phyloP scores from a whole-genome alignment of 2,113 vertebrate species.

The Centrocercus urophasianus region DNA sequence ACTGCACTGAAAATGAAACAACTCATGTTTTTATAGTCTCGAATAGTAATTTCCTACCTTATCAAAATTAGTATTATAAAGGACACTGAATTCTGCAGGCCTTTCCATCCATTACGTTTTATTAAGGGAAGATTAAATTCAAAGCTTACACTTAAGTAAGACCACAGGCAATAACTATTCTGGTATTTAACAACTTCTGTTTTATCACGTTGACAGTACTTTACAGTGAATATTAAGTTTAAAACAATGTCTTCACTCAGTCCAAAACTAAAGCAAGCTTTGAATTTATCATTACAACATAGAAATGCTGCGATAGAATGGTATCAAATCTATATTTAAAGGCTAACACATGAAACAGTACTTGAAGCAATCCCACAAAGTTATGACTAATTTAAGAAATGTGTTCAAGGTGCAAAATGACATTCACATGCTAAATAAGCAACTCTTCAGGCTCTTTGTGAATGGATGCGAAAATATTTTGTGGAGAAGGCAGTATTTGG shows the following conservation, averaged over 20 bases:
- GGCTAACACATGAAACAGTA: neutral
- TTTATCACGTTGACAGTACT: neutral
- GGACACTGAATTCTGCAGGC: neutral
- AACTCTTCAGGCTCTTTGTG: neutral
- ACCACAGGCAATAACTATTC: neutral
- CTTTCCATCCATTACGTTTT: neutral
- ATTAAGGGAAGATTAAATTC: neutral
- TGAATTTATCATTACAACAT: neutral
- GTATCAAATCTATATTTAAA: neutral
- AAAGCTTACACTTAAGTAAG: neutral
- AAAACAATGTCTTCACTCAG: neutral
- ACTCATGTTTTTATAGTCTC: neutral
- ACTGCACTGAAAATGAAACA: neutral
- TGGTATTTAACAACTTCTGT: neutral
- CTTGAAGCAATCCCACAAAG: neutral
- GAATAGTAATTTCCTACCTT: neutral
- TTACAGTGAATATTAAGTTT: neutral
- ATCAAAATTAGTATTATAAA: neutral
- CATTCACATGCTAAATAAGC: neutral
- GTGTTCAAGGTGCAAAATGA: neutral
- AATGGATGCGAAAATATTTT: neutral
- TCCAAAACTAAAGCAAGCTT: neutral
- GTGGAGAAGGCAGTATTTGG: neutral
- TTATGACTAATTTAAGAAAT: neutral
- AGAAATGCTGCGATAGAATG: no score